These are phyloP conservation scores for Molossus molossus DNA, from an alignment of 2,797 vertebrate genomes.

Conservation along the genomic window DNA sequence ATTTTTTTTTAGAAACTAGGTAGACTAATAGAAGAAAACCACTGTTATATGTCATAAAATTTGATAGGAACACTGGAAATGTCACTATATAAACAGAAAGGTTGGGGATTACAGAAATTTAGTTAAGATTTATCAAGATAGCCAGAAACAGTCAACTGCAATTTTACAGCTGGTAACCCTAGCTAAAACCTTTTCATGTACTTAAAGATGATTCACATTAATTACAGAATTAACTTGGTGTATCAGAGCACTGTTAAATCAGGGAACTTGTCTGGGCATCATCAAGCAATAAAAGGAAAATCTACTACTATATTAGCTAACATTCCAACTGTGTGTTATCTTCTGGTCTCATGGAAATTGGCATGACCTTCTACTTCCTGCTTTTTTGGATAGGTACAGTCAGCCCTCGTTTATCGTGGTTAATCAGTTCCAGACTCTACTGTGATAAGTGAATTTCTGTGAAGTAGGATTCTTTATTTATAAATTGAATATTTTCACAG, in stretches of 20 bases:
- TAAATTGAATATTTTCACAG: no score
- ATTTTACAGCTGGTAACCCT: background rate
- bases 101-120: background rate
- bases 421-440: no score
- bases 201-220: slow-evolving; percentile 54
- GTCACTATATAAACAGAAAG: slow-evolving; percentile 26
- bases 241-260: background rate
- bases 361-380: background rate
- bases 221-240: slow-evolving; percentile 23
- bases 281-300: slow-evolving; percentile 16
- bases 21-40: slow-evolving; percentile 8
- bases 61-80: slow-evolving; percentile 58
- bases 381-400: slow-evolving; percentile 12
- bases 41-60: slow-evolving; percentile 39
- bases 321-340: background rate
- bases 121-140: slow-evolving; percentile 55
- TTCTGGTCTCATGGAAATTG: background rate
- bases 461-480: no score
- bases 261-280: slow-evolving; percentile 20
- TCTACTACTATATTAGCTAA: background rate
- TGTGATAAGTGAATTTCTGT: no score
- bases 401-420: no score
- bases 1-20: slow-evolving; percentile 48
- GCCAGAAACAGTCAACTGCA: slow-evolving; percentile 5
- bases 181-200: slow-evolving; percentile 1